phyloP scores from a whole-genome alignment of 2,797 vertebrate genomes.

The Odontamblyopus lacepedii region DNA sequence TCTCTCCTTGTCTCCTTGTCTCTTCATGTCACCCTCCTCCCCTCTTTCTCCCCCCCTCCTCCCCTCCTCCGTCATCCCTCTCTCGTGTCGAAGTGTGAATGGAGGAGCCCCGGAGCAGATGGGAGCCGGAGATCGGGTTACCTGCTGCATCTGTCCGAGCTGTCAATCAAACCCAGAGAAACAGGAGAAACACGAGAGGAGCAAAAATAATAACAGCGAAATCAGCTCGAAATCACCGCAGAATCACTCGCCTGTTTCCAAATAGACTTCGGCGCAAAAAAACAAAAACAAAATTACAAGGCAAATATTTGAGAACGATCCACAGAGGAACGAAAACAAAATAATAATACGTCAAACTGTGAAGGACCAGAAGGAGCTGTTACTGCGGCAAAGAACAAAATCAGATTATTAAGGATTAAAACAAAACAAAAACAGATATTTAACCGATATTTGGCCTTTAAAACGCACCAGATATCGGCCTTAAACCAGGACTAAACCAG shows the following conservation, averaged over 20 bases:
- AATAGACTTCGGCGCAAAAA: not conserved
- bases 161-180: not conserved
- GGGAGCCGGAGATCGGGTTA: slow-evolving; percentile 3
- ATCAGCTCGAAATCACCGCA: no score
- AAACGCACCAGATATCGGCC: no score
- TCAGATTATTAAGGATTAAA: no score
- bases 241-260: no score
- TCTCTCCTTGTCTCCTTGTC: not conserved
- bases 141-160: not conserved
- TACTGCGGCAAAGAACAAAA: no score
- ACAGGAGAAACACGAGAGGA: not conserved
- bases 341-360: no score
- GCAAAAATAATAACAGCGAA: no score
- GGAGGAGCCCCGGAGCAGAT: not conserved
- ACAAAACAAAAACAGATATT: no score
- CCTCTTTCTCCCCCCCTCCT: not conserved
- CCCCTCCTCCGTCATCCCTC: not conserved
- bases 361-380: no score
- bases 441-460: no score
- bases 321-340: no score
- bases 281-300: not conserved
- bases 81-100: not conserved
- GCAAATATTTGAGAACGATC: not conserved
- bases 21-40: not conserved
- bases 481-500: no score